Percentiles rank a stretch among this genome's conserved stretches.
phyloP scores from a whole-genome alignment of 2,888 invertebrate species.

The Ophraella communa region DNA sequence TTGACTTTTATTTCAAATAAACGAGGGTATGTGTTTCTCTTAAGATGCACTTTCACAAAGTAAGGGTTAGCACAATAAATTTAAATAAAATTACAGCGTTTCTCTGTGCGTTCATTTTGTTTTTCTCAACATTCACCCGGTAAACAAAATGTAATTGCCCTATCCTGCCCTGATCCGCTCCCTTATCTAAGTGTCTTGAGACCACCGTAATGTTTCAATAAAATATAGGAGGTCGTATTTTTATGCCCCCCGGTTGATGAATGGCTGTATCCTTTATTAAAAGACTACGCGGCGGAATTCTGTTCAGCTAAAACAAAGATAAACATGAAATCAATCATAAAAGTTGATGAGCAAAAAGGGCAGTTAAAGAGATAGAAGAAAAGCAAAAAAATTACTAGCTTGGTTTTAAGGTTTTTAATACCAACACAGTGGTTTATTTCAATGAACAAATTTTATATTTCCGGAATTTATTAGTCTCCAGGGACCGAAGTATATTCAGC shows the following conservation, averaged over 20 bases:
- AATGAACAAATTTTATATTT: not conserved
- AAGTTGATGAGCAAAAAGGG: conserved; percentile 1
- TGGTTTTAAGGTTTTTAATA: not conserved
- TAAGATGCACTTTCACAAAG: too few relatives aligned
- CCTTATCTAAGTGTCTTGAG: conserved; percentile 4
- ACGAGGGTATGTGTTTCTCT: too few relatives aligned
- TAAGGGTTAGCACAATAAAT: too few relatives aligned
- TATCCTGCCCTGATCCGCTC: not conserved
- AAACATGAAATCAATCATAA: conserved; percentile 8
- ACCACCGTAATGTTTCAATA: conserved; percentile 5
- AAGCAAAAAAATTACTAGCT: not conserved
- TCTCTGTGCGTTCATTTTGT: not conserved
- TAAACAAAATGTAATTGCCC: not conserved
- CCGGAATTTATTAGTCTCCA: not conserved
- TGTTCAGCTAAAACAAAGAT: conserved; percentile 3
- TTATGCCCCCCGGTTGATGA: conserved; percentile 5
- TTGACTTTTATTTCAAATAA: too few relatives aligned
- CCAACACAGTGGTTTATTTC: not conserved
- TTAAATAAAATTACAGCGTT: not conserved
- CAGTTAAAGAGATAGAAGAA: not conserved
- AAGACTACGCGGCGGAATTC: not conserved
- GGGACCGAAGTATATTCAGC: not conserved
- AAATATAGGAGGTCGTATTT: conserved; percentile 8
- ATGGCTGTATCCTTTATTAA: conserved; percentile 7
- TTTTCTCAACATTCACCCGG: not conserved